Evolutionary conservation across 2,797 vertebrate species (phyloP), one percentile per base, ranked within the genome.

Genomic region (Ctenopoma kingsleyae): DNA sequence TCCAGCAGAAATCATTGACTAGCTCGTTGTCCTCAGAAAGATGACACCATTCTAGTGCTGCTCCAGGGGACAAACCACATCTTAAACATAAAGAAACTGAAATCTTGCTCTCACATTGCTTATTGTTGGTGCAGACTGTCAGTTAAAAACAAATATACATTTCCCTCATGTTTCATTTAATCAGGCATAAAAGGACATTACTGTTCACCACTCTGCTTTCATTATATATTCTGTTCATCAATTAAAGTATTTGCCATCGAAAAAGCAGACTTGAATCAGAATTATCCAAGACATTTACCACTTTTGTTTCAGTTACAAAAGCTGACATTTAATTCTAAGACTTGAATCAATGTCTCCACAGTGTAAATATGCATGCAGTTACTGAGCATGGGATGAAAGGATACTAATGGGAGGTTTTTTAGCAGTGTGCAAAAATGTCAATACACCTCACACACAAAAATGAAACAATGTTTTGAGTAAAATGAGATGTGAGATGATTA

Each of bases 321-420:
- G 23, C 61, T 62, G 62, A 64, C 32, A 69, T 80, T 84, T 54
- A 57, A 44, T 44, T 67, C 8, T 8, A 51, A 67, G 78, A 55
- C 67, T 62, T 13, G 13, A 71, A 82, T 82, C 56, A 82, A 54
- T 67, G 54, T 30, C 44, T 66, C 27, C 67, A 68, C 23, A 43
- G 52, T 44, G 32, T 62, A 71, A 60, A 56, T 55, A 56, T n/a
- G 43, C 58, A 69, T 63, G 16, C 11, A 62, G 48, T 52, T 57
- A 69, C 38, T 55, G 43, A 27, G 19, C 67, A 38, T 11, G 12
- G 11, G 51, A 52, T 76, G 38, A 80, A 58, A 52, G 38, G 30
- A 41, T 56, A 43, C 15, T 46, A 22, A 36, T 19, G 17, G 59
- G 41, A 71, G 17, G n/a, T 38, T 50, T 59, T 23, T 30, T 27